These are phyloP conservation scores for Clarias macrocephalus DNA, from an alignment of 2,113 vertebrate genomes.

Conservation along the genomic window DNA sequence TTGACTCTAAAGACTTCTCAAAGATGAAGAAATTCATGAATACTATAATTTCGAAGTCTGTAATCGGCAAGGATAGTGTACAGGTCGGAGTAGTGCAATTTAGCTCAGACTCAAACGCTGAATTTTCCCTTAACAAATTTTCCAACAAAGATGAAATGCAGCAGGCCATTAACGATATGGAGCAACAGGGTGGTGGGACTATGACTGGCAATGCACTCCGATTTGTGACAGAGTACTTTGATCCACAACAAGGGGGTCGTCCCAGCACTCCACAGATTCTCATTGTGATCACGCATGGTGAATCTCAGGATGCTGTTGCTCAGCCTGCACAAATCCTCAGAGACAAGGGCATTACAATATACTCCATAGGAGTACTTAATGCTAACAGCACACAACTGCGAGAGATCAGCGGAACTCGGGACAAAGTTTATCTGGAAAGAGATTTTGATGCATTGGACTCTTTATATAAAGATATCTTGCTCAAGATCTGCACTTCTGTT, in stretches of 20 bases:
- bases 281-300: conserved; percentile 80
- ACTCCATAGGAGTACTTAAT: conserved; percentile 75
- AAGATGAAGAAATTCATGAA: conserved; percentile 81
- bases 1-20: conserved; percentile 66
- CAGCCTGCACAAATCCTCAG: conserved; percentile 71
- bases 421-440: conserved; percentile 66
- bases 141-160: conserved; percentile 60
- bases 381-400: conserved; percentile 74
- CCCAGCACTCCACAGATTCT: conserved; percentile 69
- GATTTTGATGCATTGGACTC: conserved; percentile 73
- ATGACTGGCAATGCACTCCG: conserved; percentile 72
- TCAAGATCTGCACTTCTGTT: conserved; percentile 72
- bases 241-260: conserved; percentile 68
- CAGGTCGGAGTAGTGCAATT: conserved; percentile 82
- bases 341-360: conserved; percentile 71
- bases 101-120: conserved; percentile 58
- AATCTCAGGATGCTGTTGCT: conserved; percentile 72
- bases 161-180: conserved; percentile 63
- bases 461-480: conserved; percentile 72
- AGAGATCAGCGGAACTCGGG: conserved; percentile 72
- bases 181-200: conserved; percentile 69
- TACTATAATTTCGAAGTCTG: conserved; percentile 66
- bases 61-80: conserved; percentile 65
- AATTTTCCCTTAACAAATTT: conserved; percentile 70
- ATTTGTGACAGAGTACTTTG: conserved; percentile 71